phyloP scores from a whole-genome alignment of 2,888 invertebrate genomes.

The Hymenopus coronatus region DNA sequence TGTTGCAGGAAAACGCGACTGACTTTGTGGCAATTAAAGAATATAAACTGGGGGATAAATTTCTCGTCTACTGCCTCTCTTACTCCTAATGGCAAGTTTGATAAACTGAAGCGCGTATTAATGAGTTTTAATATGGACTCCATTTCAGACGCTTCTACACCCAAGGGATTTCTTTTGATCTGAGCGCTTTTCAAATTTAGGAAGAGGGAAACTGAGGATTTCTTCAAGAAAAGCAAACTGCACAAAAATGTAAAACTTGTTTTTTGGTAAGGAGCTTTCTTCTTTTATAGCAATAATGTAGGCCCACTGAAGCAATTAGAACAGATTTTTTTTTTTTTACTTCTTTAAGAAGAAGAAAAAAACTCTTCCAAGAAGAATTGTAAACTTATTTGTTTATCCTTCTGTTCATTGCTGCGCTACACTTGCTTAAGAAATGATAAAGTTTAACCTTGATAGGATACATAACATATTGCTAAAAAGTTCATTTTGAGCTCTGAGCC shows the following conservation, averaged over 20 bases:
- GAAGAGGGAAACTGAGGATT: background rate
- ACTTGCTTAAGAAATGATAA: too few relatives aligned
- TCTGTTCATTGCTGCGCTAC: background rate
- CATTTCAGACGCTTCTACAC: background rate
- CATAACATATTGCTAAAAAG: too few relatives aligned
- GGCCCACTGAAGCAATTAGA: background rate
- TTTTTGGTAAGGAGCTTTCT: background rate
- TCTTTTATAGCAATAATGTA: background rate
- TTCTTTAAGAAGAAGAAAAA: too few relatives aligned
- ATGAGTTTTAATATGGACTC: background rate
- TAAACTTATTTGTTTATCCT: background rate
- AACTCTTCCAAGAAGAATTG: too few relatives aligned
- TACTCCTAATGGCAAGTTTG: background rate
- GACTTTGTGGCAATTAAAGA: constrained; percentile 10
- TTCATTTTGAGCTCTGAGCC: too few relatives aligned
- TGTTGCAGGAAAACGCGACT: background rate
- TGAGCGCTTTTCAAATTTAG: background rate
- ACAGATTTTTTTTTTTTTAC: too few relatives aligned
- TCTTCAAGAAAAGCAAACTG: background rate
- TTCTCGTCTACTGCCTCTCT: background rate
- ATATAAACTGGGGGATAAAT: background rate
- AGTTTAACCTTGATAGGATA: too few relatives aligned
- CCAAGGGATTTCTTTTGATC: background rate
- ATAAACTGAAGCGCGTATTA: background rate
- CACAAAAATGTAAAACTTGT: background rate